Base-by-base conservation (phyloP, 2,888 invertebrate genomes). In the Octonoba sinensis region DNA sequence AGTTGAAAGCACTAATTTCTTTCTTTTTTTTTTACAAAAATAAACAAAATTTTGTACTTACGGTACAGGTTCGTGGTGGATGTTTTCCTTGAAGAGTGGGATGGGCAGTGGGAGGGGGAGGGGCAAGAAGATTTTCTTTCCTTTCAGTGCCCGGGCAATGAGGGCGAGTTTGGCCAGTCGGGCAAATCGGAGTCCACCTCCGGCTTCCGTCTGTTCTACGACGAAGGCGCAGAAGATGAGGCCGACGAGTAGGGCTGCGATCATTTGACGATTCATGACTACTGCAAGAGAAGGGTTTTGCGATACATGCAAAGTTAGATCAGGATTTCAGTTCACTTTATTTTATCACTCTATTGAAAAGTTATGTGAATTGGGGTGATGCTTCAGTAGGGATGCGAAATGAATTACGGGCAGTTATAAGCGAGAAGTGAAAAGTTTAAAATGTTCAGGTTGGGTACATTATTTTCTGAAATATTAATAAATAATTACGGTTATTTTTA, bases 71-170 rank as follows among this genome's bases (percentile, higher is more conserved):
- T 82, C 70, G 24, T 82, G 82, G 51, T 82, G 82, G 15, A 82
- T 59, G 59, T 82, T 82, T 62, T 82, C 82, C 82, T 82, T 82
- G 75, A 82, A 82, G 65, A 82, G 82, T 16, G 82, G 82, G 74
- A 82, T 82, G 57, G 82, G 82, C 64, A 82, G 60, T 3, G 82
- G 82, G 6, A 82, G 82, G 24, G 82, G 82, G 2, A 82, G 70
- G 12, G 82, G 82, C 49, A 82, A 49, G 71, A 20, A 82, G 69
- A 82, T 82, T 22, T 82, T 82, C 75, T 82, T 82, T 16, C 65
- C 70, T 59, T 75, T 82, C 18, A 82, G 65, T 15, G 82, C 82
- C 3, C 75, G 20, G 22, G 75, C 65, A 27, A 82, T 70, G 11
- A 82, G 75, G 60, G 47, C 56, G 15, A 70, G 24, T 46, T 75